Percentiles rank a stretch among this genome's conserved stretches.
Evolutionary conservation across 2,113 vertebrate genomes (phyloP).

Genomic region (Paedocypris sp.): DNA sequence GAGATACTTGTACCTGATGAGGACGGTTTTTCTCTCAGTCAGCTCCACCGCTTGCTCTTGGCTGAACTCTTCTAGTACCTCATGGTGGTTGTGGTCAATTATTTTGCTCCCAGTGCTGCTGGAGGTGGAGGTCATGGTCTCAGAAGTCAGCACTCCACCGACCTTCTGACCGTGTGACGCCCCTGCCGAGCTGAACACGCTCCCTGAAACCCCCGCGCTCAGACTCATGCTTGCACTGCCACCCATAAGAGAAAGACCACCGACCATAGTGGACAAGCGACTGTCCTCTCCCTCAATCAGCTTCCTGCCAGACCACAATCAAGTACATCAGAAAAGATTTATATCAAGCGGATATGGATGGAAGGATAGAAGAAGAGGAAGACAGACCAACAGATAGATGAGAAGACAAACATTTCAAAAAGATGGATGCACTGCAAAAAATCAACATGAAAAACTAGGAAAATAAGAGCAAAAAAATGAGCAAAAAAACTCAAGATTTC

Average conservation of each 20-base stretch:
- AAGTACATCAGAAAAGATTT: no score
- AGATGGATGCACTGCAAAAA: no score
- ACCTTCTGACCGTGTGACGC: neutral
- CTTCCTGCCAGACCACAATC: constrained; percentile 44
- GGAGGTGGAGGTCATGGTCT: constrained; percentile 3
- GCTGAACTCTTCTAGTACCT: constrained; percentile 27
- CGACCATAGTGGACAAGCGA: constrained; percentile 51
- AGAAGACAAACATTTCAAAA: no score
- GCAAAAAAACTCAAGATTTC: no score
- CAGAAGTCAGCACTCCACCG: neutral
- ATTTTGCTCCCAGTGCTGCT: neutral
- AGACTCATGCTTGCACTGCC: neutral
- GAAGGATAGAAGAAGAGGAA: no score
- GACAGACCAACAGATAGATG: no score
- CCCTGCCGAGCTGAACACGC: neutral
- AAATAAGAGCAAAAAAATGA: no score
- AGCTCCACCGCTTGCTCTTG: constrained; percentile 50
- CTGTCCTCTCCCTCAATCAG: constrained; percentile 64
- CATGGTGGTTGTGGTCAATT: neutral
- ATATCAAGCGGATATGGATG: no score
- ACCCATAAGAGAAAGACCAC: constrained; percentile 33
- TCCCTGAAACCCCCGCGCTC: neutral
- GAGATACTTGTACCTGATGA: constrained; percentile 52
- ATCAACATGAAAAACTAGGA: neutral
- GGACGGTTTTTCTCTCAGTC: constrained; percentile 56